Conservation (phyloP, 2,113 vertebrate species). For the Cynocephalus volans region DNA sequence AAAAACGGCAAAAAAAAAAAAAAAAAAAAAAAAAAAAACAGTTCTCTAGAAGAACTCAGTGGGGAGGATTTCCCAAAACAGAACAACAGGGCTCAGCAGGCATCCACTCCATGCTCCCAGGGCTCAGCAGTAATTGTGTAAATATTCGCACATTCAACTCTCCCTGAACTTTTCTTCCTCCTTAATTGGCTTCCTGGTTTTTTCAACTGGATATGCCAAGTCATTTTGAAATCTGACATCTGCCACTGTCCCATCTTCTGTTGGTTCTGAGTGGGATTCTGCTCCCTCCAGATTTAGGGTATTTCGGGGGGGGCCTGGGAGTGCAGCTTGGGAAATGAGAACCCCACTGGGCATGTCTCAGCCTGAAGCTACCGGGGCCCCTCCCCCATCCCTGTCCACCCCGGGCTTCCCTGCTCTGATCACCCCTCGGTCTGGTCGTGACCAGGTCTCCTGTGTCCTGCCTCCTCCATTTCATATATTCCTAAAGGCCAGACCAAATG, state of each 20-base stretch:
- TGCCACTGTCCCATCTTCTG: neutral
- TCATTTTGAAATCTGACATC: neutral
- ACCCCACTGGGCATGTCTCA: neutral
- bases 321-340: neutral
- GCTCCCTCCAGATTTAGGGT: neutral
- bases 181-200: neutral
- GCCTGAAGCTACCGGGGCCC: no score
- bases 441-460: neutral
- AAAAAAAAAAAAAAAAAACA: no score
- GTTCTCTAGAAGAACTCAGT: neutral
- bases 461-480: neutral
- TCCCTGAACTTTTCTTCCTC: neutral
- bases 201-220: neutral
- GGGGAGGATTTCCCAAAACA: slow-evolving; percentile 21
- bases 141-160: neutral
- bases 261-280: neutral
- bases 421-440: no score
- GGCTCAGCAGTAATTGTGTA: neutral
- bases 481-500: neutral
- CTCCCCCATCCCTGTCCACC: no score
- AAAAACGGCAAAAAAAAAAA: no score
- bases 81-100: slow-evolving; percentile 51
- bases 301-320: fast-evolving
- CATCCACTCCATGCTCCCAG: neutral
- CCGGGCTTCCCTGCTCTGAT: neutral